Base-by-base conservation (phyloP, 2,113 vertebrate genomes). In the Tragulus kanchil region DNA sequence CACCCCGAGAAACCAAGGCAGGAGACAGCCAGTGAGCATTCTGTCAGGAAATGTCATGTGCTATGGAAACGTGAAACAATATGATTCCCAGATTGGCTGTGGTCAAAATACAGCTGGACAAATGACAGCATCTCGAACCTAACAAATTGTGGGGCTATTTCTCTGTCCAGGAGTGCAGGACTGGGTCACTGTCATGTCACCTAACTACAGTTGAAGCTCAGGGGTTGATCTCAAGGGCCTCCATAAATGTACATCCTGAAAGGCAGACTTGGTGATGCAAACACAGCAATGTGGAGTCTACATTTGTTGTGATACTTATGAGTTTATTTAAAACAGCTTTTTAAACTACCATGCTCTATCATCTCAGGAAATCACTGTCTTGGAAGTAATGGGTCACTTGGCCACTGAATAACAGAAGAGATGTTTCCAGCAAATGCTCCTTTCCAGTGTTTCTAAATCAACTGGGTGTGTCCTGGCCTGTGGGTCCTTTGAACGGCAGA, bases 271-370 rank as follows among this genome's bases (percentile, higher is more conserved):
- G 73, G 48, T 10, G 19, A 71, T 19, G 28, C 36, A 52, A 92
- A 96, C 98, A 98, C 25, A 58, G 58, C 61, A 90, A 90, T 12
- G 19, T 48, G 77, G 95, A 92, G 93, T n/a, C 61, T 89, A n/a
- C 90, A 9, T 75, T n/a, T 89, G 36, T 25, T 42, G 7, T 11
- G 1, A 15, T 42, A 73, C 31, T 86, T 90, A 50, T 23, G 26
- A 56, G 36, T 84, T 78, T 77, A n/a, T 92, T 71, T 73, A 6
- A 82, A 71, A 81, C 23, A 6, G 25, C 97, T 97, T 90, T 96
- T 94, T 48, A 96, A 90, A 89, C 67, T 93, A 91, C 81, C 58
- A 56, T 89, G 81, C 96, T 93, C n/a, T 65, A 26, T 75, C 82
- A 77, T 92, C 96, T 93, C 77, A 31, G 85, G 89, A 97, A 95